A percentile compares a stretch with the other conserved stretches of the same genome.
Conservation (phyloP, 2,797 vertebrate species). For the Hyperoplus immaculatus region DNA sequence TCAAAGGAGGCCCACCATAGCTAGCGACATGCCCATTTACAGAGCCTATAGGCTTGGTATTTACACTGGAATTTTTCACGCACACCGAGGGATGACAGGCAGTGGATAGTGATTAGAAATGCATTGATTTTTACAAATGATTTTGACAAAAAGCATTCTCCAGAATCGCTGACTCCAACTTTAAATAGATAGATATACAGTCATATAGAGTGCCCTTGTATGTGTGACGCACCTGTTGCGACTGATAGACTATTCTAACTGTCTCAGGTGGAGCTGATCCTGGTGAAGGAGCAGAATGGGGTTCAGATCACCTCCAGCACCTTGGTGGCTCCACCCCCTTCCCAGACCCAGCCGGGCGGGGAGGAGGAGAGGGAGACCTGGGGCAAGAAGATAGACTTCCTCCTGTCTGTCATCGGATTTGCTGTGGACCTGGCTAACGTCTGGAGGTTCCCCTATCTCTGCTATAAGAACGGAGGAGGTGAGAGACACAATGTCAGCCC, state of each 20-base stretch:
- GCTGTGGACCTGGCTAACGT: slow-evolving; percentile 94
- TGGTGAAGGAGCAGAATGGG: slow-evolving; percentile 93
- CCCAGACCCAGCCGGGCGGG: slow-evolving; percentile 74
- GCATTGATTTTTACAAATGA: no score
- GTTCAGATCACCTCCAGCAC: slow-evolving; percentile 90
- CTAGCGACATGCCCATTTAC: no score
- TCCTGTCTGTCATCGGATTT: slow-evolving; percentile 93
- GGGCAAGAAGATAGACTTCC: slow-evolving; percentile 94
- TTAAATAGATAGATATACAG: background rate
- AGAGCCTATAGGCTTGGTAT: no score
- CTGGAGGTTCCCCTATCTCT: slow-evolving; percentile 94
- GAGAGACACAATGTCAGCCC: slow-evolving; percentile 34
- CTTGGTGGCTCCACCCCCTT: slow-evolving; percentile 77
- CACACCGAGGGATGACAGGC: no score
- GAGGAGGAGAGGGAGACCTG: slow-evolving; percentile 91
- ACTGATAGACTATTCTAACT: background rate
- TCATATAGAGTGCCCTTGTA: background rate
- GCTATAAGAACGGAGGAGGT: slow-evolving; percentile 96
- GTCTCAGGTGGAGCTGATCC: slow-evolving; percentile 87
- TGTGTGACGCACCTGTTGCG: background rate
- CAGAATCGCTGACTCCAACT: no score
- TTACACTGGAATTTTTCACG: no score
- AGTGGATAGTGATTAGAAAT: no score
- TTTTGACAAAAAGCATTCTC: no score
- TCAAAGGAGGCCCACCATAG: no score